Evolutionary conservation across 2,113 vertebrate species (phyloP), one percentile per base, ranked within the genome.

Genomic region (Columbina picui): DNA sequence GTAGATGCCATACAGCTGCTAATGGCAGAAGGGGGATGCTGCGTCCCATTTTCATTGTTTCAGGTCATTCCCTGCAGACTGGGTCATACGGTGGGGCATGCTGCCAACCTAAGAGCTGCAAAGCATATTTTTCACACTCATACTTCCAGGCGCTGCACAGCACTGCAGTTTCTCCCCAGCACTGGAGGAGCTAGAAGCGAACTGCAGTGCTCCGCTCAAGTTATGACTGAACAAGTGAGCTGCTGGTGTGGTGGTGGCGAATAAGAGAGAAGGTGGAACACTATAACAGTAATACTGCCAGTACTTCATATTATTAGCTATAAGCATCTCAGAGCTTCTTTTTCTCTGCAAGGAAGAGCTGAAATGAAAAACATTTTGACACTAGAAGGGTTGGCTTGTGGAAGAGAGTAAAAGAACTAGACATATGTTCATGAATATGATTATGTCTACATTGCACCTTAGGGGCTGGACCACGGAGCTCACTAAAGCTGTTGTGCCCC

Each of bases 51-150:
- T 94, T 65, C 56, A 8, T 85, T 10, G 4, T 71, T 93, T 78
- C 79, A 85, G 85, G 67, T 83, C 25, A 1, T 83, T 94, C 78
- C 55, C 82, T 73, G 67, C 61, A 95, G 94, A 49, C 45, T 83
- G 53, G 88, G 92, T 87, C 75, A 45, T 69, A 38, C 0, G 0
- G 23, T 52, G 77, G 53, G 95, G 88, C 90, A 69, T 5, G 53
- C 78, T 95, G 94, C 95, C 96, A 97, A 43, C 19, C 5, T 1
- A 36, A 85, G 70, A 88, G 25, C 90, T 94, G 90, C 94, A 92
- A 85, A 83, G 82, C 78, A 16, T 76, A 60, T 79, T 69, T 90
- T 91, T 87, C 3, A 3, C n/a, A 18, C 70, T 94, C 19, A 5
- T 43, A 85, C 75, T 94, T 93, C 79, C 85, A 85, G 57, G 65